A percentile compares a stretch with the other conserved stretches of the same genome.
These are phyloP conservation scores for Gadus macrocephalus DNA, from an alignment of 2,113 vertebrate species.

Conservation along the genomic window DNA sequence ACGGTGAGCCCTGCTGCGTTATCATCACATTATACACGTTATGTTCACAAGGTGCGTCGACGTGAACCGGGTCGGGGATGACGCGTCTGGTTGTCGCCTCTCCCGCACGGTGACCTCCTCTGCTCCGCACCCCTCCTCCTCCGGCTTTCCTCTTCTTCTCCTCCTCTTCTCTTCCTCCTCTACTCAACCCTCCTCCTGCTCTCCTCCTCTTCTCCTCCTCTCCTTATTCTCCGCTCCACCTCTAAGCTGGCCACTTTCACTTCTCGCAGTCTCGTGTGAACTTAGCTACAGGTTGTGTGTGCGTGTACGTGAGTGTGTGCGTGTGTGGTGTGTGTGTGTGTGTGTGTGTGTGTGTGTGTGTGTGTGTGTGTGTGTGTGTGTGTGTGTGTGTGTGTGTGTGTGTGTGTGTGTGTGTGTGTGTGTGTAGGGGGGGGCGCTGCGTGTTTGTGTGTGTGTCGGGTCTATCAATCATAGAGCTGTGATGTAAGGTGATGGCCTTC, in stretches of 20 bases:
- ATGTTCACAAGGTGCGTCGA: no score
- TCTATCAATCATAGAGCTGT: no score
- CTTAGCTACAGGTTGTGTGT: not conserved
- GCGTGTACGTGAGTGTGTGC: not conserved
- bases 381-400: not conserved
- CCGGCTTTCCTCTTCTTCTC: not conserved
- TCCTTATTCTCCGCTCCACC: not conserved
- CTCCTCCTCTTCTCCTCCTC: not conserved
- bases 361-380: not conserved
- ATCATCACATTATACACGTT: no score
- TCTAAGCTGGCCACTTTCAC: no score
- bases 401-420: conserved; percentile 2
- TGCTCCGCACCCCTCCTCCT: not conserved
- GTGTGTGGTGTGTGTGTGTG: not conserved
- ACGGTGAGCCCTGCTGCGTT: no score
- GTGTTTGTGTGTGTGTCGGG: not conserved
- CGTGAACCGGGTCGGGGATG: no score
- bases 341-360: conserved; percentile 3
- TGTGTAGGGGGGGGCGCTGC: not conserved
- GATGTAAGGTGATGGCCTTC: no score
- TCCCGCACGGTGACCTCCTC: not conserved
- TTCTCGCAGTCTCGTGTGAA: no score
- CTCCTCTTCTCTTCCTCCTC: not conserved
- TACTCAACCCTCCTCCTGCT: not conserved
- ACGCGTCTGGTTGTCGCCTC: not conserved